Evolutionary conservation across 2,113 vertebrate genomes (phyloP).

Genomic region (Bucco capensis): DNA sequence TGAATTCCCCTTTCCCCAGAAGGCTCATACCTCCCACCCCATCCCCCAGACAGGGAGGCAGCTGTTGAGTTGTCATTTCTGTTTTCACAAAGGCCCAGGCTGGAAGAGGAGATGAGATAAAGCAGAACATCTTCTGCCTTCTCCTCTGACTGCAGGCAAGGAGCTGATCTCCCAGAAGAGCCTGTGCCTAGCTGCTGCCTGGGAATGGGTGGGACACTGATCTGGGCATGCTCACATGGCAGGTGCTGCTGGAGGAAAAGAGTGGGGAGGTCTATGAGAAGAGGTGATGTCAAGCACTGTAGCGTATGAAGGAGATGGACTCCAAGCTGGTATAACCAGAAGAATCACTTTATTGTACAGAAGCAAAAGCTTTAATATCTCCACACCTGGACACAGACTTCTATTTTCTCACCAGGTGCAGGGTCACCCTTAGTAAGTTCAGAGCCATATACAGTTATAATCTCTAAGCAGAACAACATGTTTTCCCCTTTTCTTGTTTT

Average conservation of each 20-base stretch:
- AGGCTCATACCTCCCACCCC: not conserved
- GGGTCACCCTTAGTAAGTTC: too few relatives aligned
- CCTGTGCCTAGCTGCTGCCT: not conserved
- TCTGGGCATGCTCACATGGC: rapidly evolving
- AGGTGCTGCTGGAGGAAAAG: not conserved
- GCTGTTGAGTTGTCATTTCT: not conserved
- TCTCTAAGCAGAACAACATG: too few relatives aligned
- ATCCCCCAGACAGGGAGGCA: not conserved
- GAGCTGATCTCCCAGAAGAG: not conserved
- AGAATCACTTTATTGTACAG: too few relatives aligned
- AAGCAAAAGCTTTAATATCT: too few relatives aligned
- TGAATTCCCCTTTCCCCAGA: not conserved
- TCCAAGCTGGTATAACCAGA: too few relatives aligned
- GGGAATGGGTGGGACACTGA: not conserved
- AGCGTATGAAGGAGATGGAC: too few relatives aligned
- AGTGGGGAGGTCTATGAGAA: not conserved
- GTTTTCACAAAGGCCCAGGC: not conserved
- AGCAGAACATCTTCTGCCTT: conserved; percentile 14
- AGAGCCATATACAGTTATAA: too few relatives aligned
- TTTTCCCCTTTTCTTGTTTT: too few relatives aligned
- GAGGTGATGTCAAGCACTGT: not conserved
- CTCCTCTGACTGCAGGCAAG: not conserved
- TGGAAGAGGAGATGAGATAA: conserved; percentile 26
- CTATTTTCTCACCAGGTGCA: too few relatives aligned
- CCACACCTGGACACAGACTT: too few relatives aligned